Base-by-base conservation (phyloP, 2,888 invertebrate genomes). In the Troilus luridus region DNA sequence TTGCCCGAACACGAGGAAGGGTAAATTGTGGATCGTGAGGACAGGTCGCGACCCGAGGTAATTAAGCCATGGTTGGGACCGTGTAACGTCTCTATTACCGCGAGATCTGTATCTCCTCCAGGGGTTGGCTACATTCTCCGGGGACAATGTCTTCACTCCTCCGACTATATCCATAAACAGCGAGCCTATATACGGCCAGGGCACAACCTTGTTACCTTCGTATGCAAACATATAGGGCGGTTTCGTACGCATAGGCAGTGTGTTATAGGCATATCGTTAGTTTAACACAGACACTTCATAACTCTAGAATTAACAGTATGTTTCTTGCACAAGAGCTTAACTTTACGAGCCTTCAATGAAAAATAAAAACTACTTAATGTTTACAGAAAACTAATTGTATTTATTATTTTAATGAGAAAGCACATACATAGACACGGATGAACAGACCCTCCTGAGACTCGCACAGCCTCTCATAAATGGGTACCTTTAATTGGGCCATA, bases 21-120 rank as follows among this genome's bases (percentile, higher is more conserved):
- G 72, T 77, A 77, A 77, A 77, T 77, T 41, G 72, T 77, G 72
- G 72, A 77, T 77, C 72, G 72, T 77, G 72, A 77, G 72, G 60
- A 60, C 59, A 58, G 89, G 89, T 89, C 64, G 89, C 64, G 88
- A 88, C 88, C 88, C 89, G n/a, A 3, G 89, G 89, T 89, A 89
- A 89, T 89, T 89, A 89, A 89, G 64, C 88, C 59, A 88, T 88
- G 88, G 88, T 88, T 60, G 67, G 17, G 62, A 64, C 67, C 89
- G 64, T 89, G 89, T 89, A 89, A 89, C 89, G 89, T 89, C 89
- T 89, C 89, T 67, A 89, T 89, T 89, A 89, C 89, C 21, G 21
- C 27, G 27, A 62, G 89, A 89, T 89, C 67, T 64, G 62, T 89
- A 89, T 89, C 89, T 62, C 27, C 27, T 12, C 19, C 8, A 41